phyloP scores from a whole-genome alignment of 2,888 invertebrate genomes.

The Amblyjoppa fuscipennis region DNA sequence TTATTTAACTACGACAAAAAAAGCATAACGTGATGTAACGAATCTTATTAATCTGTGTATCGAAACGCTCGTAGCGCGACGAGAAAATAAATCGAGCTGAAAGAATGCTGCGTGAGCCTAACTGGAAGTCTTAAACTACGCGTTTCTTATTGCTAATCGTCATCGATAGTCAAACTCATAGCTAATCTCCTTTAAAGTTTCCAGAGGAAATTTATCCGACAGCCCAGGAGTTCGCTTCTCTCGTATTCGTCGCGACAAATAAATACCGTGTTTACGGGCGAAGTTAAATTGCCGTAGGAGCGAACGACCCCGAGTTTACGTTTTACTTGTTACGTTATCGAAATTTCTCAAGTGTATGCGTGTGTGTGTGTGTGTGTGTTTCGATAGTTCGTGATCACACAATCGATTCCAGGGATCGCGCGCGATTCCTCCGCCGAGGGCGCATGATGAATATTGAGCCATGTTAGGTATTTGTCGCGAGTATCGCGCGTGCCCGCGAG shows the following conservation, averaged over 20 bases:
- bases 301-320: conserved; percentile 1
- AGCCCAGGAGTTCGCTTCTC: conserved; percentile 2
- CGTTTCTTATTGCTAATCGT: background rate
- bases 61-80: conserved; percentile 11
- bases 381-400: conserved; percentile 36
- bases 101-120: background rate
- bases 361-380: background rate
- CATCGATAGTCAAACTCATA: background rate
- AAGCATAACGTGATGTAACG: background rate
- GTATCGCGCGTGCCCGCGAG: conserved; percentile 34
- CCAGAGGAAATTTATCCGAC: background rate
- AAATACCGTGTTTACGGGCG: background rate
- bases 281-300: conserved; percentile 13
- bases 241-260: background rate
- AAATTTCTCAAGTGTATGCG: conserved; percentile 1
- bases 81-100: conserved; percentile 21
- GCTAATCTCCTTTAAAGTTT: background rate
- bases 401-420: conserved; percentile 41
- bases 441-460: conserved; percentile 63
- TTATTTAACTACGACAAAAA: background rate
- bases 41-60: background rate
- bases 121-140: background rate
- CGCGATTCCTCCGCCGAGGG: conserved; percentile 52
- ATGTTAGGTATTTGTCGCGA: conserved; percentile 46
- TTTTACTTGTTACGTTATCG: conserved; percentile 1